Base-by-base conservation (phyloP, 1,140 invertebrate species). In the Caenorhabditis latens region DNA sequence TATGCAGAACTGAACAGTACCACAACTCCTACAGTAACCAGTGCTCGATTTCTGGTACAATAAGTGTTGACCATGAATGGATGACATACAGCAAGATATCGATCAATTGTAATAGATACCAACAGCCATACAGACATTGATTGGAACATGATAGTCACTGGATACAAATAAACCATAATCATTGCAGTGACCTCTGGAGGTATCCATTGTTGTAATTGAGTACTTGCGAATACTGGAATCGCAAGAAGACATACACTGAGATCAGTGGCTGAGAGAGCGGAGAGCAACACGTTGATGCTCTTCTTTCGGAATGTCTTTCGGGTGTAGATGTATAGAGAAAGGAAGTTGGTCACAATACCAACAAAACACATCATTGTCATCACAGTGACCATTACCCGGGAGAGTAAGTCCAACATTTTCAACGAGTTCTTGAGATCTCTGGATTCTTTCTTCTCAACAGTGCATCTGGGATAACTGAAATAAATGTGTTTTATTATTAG, bases 81-180 rank as follows among this genome's bases (percentile, higher is more conserved):
- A 88, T 92, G 90, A 57, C 92, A 92, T 6, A 92, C 91, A 61
- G 91, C 97, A 90, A 99, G 94, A 93, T 97, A 98, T 88, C 97
- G 95, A 92, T 98, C 97, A 53, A 98, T 93, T 19, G 96, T 97
- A 96, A 99, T 98, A 58, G 98, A 94, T 0, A 98, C 97, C 19
- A 98, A 93, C 84, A 92, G 87, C 92, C 91, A 92, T 11, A 92
- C 87, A 8, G 88, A 90, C 90, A 90, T 87, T 9, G 89, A 88
- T 87, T 92, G 91, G 19, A 89, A 89, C 90, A 92, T 92, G 14
- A 92, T 58, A 50, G 87, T 90, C 11, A 92, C 67, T 61, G 91
- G 91, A 85, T 92, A 92, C n/a, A 88, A 75, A 83, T 89, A 92
- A 21, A 92, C 84, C 58, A 92, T 86, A 16, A 92, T 63, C 42